These are phyloP conservation scores for Drosophila merina DNA, from an alignment of 2,888 invertebrate species.

Conservation along the genomic window DNA sequence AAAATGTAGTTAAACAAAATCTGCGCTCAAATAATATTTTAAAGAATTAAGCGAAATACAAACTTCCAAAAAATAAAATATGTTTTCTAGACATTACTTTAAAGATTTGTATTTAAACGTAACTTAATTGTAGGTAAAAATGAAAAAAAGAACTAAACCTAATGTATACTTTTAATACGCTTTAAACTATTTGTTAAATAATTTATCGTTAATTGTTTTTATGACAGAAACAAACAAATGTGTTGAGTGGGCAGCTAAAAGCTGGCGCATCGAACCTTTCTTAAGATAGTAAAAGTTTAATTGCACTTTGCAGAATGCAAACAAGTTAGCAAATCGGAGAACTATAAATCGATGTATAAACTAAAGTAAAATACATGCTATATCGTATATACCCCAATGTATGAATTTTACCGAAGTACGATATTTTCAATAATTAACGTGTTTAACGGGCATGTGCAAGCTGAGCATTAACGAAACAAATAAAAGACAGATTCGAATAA, in stretches of 20 bases:
- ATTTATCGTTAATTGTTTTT: conserved; percentile 59
- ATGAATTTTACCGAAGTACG: conserved; percentile 54
- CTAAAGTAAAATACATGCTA: conserved; percentile 30
- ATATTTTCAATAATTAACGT: conserved; percentile 67
- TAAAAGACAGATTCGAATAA: conserved; percentile 54
- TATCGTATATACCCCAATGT: conserved; percentile 44
- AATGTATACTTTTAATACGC: conserved; percentile 67
- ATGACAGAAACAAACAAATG: conserved; percentile 46
- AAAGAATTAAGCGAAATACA: conserved; percentile 18
- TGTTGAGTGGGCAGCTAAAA: conserved; percentile 64
- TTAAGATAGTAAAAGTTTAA: conserved; percentile 44
- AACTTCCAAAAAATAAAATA: conserved; percentile 40
- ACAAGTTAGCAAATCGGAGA: conserved; percentile 17
- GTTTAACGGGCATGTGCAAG: conserved; percentile 61
- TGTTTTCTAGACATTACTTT: conserved; percentile 59
- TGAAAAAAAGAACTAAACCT: conserved; percentile 32
- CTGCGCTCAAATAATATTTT: conserved; percentile 35
- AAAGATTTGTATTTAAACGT: conserved; percentile 52
- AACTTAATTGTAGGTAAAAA: conserved; percentile 50
- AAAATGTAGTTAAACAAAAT: conserved; percentile 43
- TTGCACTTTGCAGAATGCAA: conserved; percentile 49
- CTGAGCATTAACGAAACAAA: conserved; percentile 36
- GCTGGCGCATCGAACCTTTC: conserved; percentile 50
- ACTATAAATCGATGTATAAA: conserved; percentile 53
- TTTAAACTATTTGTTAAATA: conserved; percentile 66